phyloP scores from a whole-genome alignment of 2,797 vertebrate genomes.

The Gobio occitaniae region DNA sequence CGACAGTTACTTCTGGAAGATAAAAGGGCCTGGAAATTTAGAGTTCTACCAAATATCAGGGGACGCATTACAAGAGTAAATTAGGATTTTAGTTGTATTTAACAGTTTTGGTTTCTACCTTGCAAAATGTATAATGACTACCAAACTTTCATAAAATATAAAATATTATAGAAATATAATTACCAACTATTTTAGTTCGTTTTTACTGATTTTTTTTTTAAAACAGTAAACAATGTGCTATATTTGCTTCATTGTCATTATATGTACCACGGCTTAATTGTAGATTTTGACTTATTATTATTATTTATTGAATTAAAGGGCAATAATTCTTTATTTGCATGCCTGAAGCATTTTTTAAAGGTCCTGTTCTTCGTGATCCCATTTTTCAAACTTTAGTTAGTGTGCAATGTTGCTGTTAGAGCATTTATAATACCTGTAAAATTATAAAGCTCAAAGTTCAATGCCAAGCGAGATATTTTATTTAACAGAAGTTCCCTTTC shows the following conservation, averaged over 20 bases:
- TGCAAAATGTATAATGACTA: not conserved
- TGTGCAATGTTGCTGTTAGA: too few relatives aligned
- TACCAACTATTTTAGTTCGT: not conserved
- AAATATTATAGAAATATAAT: not conserved
- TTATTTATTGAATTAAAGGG: not conserved
- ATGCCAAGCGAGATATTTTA: too few relatives aligned
- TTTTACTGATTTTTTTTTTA: not conserved
- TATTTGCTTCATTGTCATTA: not conserved
- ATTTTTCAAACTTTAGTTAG: too few relatives aligned
- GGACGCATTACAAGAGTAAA: not conserved
- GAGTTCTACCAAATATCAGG: not conserved
- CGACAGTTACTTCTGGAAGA: not conserved
- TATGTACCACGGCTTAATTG: not conserved
- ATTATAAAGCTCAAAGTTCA: too few relatives aligned
- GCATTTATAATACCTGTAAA: too few relatives aligned
- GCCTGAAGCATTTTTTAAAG: not conserved
- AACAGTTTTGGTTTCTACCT: not conserved
- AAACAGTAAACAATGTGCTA: not conserved
- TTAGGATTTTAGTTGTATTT: not conserved
- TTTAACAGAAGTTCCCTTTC: too few relatives aligned
- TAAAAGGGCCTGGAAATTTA: not conserved
- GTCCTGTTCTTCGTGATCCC: too few relatives aligned
- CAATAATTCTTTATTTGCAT: not conserved
- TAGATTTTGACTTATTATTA: not conserved
- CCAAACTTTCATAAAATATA: constrained; percentile 5